Conservation (phyloP, 2,888 invertebrate species). For the Drosophila sordidapex region DNA sequence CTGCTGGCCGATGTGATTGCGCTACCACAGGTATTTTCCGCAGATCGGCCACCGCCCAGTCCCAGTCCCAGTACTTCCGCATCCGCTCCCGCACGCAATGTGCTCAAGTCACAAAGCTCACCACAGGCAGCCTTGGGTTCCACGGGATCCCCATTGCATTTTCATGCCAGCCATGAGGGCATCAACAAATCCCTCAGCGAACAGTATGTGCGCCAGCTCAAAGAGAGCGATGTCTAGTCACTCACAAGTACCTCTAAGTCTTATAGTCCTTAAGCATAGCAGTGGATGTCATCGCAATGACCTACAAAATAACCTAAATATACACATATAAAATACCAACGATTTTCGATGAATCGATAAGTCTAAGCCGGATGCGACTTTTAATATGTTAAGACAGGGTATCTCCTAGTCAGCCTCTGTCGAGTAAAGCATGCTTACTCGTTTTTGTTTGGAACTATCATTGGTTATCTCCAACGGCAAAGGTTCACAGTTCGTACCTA, state of each 20-base stretch:
- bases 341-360: not conserved
- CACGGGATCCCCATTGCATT: conserved; percentile 14
- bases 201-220: conserved; percentile 80
- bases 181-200: conserved; percentile 84
- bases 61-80: conserved; percentile 47
- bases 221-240: conserved; percentile 83
- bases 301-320: conserved; percentile 5
- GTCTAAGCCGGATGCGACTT: not conserved
- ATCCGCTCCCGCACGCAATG: conserved; percentile 41
- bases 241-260: conserved; percentile 41
- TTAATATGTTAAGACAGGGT: not conserved
- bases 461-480: not conserved
- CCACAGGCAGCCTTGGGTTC: conserved; percentile 73
- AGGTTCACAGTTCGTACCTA: not conserved
- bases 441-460: not conserved
- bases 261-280: conserved; percentile 35
- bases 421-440: not conserved
- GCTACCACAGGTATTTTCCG: conserved; percentile 58
- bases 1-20: conserved; percentile 88
- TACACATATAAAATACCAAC: not conserved
- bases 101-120: conserved; percentile 82
- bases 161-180: conserved; percentile 60
- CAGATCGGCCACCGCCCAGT: conserved; percentile 56
- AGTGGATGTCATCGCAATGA: conserved; percentile 14
- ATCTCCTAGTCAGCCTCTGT: not conserved